A percentile compares a stretch with the other conserved stretches of the same genome.
Conservation (phyloP, 1,140 invertebrate genomes). For the Drosophila takahashii region DNA sequence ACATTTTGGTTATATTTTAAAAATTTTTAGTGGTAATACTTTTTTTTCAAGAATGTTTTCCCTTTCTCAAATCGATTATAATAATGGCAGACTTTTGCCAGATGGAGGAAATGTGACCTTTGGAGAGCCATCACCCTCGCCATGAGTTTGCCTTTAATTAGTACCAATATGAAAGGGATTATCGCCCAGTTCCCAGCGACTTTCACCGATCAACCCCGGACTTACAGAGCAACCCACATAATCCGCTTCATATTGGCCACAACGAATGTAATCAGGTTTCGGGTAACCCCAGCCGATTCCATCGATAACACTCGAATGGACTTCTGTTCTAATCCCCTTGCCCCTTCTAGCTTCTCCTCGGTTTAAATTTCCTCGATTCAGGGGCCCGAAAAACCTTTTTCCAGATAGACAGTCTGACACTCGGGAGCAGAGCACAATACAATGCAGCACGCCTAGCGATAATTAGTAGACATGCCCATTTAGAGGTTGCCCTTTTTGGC, state of each 20-base stretch:
- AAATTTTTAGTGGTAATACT: too few relatives aligned
- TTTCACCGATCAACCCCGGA: constrained; percentile 14
- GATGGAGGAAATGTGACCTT: constrained; percentile 24
- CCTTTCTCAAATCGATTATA: too few relatives aligned
- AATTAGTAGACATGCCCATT: constrained; percentile 75
- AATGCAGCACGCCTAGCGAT: constrained; percentile 60
- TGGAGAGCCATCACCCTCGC: neutral
- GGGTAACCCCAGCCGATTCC: constrained; percentile 44
- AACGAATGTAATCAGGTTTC: constrained; percentile 49
- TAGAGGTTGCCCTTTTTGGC: constrained; percentile 56
- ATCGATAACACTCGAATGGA: constrained; percentile 47
- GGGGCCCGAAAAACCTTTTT: constrained; percentile 30
- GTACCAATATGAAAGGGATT: constrained; percentile 45
- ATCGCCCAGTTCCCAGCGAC: constrained; percentile 20
- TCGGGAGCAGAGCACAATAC: constrained; percentile 21
- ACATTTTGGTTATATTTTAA: too few relatives aligned
- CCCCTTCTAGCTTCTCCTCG: neutral
- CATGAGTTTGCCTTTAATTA: constrained; percentile 30
- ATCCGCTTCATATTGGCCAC: constrained; percentile 44
- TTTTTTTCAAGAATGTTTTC: too few relatives aligned
- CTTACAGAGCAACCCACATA: constrained; percentile 31
- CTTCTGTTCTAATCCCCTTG: constrained; percentile 21
- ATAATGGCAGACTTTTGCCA: constrained; percentile 7
- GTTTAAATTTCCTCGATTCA: constrained; percentile 40
- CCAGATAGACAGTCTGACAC: constrained; percentile 29